Evolutionary conservation across 2,888 invertebrate genomes (phyloP).

Genomic region (Mermis nigrescens): DNA sequence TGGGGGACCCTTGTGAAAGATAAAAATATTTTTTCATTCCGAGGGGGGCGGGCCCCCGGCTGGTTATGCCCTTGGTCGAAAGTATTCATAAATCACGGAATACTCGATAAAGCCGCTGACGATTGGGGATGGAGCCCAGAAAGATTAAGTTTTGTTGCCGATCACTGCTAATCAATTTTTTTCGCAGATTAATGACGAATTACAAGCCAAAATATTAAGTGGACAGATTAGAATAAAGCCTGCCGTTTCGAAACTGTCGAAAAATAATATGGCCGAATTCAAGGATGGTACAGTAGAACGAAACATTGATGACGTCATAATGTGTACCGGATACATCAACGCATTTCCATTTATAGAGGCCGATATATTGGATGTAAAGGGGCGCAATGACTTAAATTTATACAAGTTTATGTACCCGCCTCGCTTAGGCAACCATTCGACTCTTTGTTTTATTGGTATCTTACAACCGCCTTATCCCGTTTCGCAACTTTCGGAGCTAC

Average conservation of each 20-base stretch:
- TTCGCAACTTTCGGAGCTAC: constrained; percentile 36
- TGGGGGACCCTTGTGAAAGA: too few relatives aligned
- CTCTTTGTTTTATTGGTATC: constrained; percentile 27
- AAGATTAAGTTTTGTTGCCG: too few relatives aligned
- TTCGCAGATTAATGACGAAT: constrained; percentile 34
- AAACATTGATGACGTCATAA: constrained; percentile 29
- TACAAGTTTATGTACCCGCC: constrained; percentile 37
- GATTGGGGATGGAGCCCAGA: too few relatives aligned
- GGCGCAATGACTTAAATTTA: constrained; percentile 19
- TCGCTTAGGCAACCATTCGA: constrained; percentile 21
- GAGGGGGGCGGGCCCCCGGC: too few relatives aligned
- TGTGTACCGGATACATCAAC: constrained; percentile 36
- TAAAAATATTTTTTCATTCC: too few relatives aligned
- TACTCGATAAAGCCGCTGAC: too few relatives aligned
- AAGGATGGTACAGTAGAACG: constrained; percentile 25
- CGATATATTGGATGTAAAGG: constrained; percentile 21
- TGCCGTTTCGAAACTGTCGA: constrained; percentile 25
- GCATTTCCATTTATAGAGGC: constrained; percentile 31
- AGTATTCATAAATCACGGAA: too few relatives aligned
- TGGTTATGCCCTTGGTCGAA: too few relatives aligned
- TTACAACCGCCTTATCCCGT: constrained; percentile 37
- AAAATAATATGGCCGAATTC: constrained; percentile 25
- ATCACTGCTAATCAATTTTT: too few relatives aligned
- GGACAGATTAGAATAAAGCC: constrained; percentile 31
- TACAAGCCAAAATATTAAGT: constrained; percentile 35